Evolutionary conservation across 2,113 vertebrate species (phyloP), one percentile per base, ranked within the genome.

Genomic region (Amblyopsis rosae): DNA sequence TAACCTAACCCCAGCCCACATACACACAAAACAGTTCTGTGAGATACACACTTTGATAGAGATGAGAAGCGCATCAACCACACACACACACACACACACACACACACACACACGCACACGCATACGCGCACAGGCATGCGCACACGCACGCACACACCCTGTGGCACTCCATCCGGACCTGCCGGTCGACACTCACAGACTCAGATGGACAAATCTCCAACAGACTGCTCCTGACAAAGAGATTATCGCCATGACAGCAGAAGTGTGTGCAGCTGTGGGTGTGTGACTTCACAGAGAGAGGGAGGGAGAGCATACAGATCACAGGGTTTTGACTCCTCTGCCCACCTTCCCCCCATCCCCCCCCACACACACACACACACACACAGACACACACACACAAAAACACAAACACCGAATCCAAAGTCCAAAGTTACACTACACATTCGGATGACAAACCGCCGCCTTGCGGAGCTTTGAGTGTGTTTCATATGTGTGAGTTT

Each of bases 201-300:
- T 94, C 85, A 95, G 94, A 93, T 91, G 85, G 90, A 93, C 92
- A 93, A 93, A 92, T 93, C 92, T 94, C 91, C 87, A 94, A 92
- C 95, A 98, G 95, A 98, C 95, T 92, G 94, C 92, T 94, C 92
- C 93, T 96, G 96, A 98, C 96, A 98, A 93, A 96, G 94, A 94
- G 94, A 94, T 95, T 95, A 95, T 94, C 93, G 77, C 92, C 87
- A 89, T 93, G 93, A 88, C 89, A 92, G 92, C 93, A 92, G 82
- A 90, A 92, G 92, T 88, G 92, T 55, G 89, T 57, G 81, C 87
- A 75, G 94, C 92, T 92, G 94, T 89, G 84, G 84, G 83, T 88
- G 86, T 85, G 72, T 77, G 83, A 77, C 65, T 86, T 80, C 82
- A 83, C 76, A 76, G 73, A 46, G 2, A 46, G 70, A 65, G 56